Evolutionary conservation across 2,797 vertebrate species (phyloP).

Genomic region (Poecilia wingei): DNA sequence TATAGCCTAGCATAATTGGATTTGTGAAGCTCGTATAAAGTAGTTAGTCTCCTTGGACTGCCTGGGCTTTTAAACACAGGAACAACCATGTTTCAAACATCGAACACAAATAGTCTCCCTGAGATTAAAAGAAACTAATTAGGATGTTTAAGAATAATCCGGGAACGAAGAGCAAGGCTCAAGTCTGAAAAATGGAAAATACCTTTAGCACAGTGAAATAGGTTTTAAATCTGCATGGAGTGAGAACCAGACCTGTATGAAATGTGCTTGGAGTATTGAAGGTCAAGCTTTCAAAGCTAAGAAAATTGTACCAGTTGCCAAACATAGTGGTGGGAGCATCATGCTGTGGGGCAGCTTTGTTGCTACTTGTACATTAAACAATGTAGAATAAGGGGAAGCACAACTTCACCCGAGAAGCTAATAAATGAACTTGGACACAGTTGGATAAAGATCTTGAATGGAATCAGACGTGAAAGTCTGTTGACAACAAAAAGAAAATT

Average conservation of each 20-base stretch:
- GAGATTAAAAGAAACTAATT: background rate
- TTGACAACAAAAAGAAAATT: background rate
- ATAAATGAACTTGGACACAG: background rate
- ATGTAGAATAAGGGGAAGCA: background rate
- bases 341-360: background rate
- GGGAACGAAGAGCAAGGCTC: background rate
- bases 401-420: background rate
- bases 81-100: background rate
- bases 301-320: background rate
- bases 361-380: background rate
- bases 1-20: background rate
- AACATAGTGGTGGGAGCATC: background rate
- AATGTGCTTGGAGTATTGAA: background rate
- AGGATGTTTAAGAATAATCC: background rate
- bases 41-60: background rate
- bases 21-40: background rate
- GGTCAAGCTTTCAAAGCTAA: background rate
- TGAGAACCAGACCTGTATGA: background rate
- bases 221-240: background rate
- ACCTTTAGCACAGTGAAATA: background rate
- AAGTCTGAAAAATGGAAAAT: background rate
- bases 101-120: background rate
- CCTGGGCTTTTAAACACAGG: background rate
- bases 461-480: background rate
- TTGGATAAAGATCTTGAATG: background rate